A percentile compares a stretch with the other conserved stretches of the same genome.
Evolutionary conservation across 2,797 vertebrate species (phyloP).

Genomic region (Peromyscus aztecus): DNA sequence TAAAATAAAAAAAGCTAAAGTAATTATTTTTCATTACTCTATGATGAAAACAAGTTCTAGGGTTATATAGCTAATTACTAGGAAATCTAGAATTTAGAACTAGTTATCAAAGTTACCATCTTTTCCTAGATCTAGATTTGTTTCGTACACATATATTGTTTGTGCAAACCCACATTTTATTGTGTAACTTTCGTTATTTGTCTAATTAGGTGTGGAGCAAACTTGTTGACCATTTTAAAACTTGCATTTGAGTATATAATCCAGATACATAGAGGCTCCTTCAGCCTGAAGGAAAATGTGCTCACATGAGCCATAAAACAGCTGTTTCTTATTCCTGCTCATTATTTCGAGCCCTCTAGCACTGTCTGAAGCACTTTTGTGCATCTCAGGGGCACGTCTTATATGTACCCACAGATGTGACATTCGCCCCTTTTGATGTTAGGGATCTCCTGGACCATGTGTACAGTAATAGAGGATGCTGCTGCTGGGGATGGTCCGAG

Average conservation of each 20-base stretch:
- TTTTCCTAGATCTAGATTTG: background rate
- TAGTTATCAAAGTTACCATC: background rate
- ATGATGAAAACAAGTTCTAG: background rate
- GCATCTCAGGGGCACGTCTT: constrained; percentile 11
- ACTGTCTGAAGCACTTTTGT: constrained; percentile 36
- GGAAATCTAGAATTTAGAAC: background rate
- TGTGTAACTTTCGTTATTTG: background rate
- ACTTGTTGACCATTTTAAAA: constrained; percentile 55
- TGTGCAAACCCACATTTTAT: background rate
- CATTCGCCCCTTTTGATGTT: background rate
- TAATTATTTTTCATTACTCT: constrained; percentile 24
- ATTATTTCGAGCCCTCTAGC: constrained; percentile 73
- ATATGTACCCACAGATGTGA: background rate
- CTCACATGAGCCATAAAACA: background rate
- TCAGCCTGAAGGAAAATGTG: background rate
- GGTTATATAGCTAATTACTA: background rate
- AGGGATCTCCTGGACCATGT: background rate
- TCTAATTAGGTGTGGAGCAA: background rate
- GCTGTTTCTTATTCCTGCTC: constrained; percentile 35
- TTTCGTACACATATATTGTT: constrained; percentile 19
- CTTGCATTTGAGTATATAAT: background rate
- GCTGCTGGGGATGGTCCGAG: background rate
- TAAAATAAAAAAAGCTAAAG: background rate
- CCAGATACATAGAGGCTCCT: background rate
- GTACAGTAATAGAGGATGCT: background rate